Evolutionary conservation across 2,888 invertebrate genomes (phyloP).

Genomic region (Andrena trimmerana): DNA sequence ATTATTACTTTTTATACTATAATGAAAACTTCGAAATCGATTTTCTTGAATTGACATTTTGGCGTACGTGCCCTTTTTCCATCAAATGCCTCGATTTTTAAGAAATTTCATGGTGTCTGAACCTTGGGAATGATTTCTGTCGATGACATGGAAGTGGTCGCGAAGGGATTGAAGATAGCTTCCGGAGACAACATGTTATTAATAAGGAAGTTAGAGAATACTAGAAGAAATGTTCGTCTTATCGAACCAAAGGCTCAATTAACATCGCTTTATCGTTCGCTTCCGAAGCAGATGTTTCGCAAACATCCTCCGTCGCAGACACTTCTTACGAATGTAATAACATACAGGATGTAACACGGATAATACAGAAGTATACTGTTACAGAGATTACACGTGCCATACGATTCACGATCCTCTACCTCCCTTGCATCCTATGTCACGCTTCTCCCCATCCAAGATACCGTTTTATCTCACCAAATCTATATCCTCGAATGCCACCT

Average conservation of each 20-base stretch:
- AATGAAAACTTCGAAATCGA: too few species aligned
- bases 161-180: too few species aligned
- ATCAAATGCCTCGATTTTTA: too few species aligned
- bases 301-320: slow-evolving; percentile 28
- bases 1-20: too few species aligned
- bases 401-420: slow-evolving; percentile 23
- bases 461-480: neutral
- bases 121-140: too few species aligned
- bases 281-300: slow-evolving; percentile 24
- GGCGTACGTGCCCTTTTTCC: too few species aligned
- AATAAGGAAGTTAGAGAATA: neutral
- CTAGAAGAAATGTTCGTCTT: neutral
- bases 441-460: slow-evolving; percentile 12
- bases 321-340: slow-evolving; percentile 47
- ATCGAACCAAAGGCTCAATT: slow-evolving; percentile 5
- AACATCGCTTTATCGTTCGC: neutral
- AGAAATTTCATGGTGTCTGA: too few species aligned
- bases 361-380: slow-evolving; percentile 43
- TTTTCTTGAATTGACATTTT: too few species aligned
- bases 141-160: too few species aligned
- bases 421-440: slow-evolving; percentile 10
- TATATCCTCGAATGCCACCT: neutral
- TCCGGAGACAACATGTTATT: neutral
- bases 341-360: slow-evolving; percentile 54
- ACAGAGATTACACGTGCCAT: slow-evolving; percentile 54